Percentiles rank a stretch among this genome's conserved stretches.
phyloP scores from a whole-genome alignment of 2,888 invertebrate species.

The Amiota minor region DNA sequence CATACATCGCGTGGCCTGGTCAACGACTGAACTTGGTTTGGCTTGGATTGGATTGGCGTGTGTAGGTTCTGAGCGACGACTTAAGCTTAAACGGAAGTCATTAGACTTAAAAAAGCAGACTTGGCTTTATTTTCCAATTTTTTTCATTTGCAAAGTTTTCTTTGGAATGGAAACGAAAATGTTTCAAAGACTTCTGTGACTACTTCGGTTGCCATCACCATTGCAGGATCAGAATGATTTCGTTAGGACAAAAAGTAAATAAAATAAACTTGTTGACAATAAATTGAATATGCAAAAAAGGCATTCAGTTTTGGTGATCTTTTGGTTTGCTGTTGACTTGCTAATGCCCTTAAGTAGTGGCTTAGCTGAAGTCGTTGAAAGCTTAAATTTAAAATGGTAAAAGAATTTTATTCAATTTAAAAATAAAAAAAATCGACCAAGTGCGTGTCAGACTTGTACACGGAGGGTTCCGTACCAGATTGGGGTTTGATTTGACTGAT shows the following conservation, averaged over 20 bases:
- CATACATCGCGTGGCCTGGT: conserved; percentile 2
- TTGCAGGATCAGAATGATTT: conserved; percentile 59
- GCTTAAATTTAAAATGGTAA: too few relatives aligned
- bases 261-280: conserved; percentile 61
- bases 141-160: background rate
- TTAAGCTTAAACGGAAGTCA: conserved; percentile 65
- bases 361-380: conserved; percentile 12
- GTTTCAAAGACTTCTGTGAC: background rate
- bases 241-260: conserved; percentile 58
- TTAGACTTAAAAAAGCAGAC: conserved; percentile 47
- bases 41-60: conserved; percentile 33
- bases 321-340: background rate
- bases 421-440: too few relatives aligned
- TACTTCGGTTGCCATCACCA: conserved; percentile 33
- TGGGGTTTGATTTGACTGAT: too few relatives aligned
- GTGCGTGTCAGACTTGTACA: too few relatives aligned
- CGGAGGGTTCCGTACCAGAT: too few relatives aligned
- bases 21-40: background rate
- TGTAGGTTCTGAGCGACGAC: conserved; percentile 49
- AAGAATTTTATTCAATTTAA: too few relatives aligned
- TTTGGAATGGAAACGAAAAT: conserved; percentile 34
- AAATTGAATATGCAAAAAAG: conserved; percentile 49
- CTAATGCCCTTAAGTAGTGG: conserved; percentile 7
- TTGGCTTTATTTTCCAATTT: background rate
- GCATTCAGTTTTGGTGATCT: too few relatives aligned